Percentiles rank a stretch among this genome's conserved stretches.
phyloP scores from a whole-genome alignment of 1,140 invertebrate species.

The Cydia strobilella region DNA sequence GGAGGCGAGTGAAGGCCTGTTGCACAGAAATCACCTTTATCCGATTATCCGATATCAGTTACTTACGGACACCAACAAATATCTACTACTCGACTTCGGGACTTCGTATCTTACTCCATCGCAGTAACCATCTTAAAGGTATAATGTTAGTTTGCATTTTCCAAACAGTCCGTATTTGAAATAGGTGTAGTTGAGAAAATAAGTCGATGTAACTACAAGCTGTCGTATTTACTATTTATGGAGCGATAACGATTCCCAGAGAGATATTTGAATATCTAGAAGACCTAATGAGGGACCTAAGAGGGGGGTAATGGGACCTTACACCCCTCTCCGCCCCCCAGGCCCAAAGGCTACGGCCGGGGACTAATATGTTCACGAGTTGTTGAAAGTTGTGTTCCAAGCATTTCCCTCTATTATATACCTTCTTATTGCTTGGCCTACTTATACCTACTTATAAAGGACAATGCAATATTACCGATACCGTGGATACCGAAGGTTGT shows the following conservation, averaged over 20 bases:
- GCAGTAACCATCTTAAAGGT: neutral
- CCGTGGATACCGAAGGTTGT: no score
- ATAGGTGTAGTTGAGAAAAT: neutral
- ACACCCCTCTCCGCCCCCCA: no score
- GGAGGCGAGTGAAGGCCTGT: neutral
- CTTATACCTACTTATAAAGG: no score
- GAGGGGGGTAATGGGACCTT: no score
- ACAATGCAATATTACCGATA: no score
- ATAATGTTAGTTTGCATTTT: neutral
- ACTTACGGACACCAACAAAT: constrained; percentile 6
- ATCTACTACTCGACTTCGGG: neutral
- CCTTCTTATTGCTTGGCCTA: no score
- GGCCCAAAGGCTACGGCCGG: no score
- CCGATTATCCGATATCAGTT: constrained; percentile 16
- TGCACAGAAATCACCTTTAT: constrained; percentile 10
- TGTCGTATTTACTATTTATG: constrained; percentile 15
- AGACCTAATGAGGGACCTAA: no score
- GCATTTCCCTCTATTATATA: no score
- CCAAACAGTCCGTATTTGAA: neutral
- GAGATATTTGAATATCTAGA: constrained; percentile 10
- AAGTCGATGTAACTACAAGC: constrained; percentile 9
- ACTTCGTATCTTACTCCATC: neutral
- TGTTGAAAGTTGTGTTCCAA: no score
- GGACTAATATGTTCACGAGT: no score
- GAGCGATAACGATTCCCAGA: neutral